phyloP scores from a whole-genome alignment of 2,797 vertebrate genomes.

The Labroides dimidiatus region DNA sequence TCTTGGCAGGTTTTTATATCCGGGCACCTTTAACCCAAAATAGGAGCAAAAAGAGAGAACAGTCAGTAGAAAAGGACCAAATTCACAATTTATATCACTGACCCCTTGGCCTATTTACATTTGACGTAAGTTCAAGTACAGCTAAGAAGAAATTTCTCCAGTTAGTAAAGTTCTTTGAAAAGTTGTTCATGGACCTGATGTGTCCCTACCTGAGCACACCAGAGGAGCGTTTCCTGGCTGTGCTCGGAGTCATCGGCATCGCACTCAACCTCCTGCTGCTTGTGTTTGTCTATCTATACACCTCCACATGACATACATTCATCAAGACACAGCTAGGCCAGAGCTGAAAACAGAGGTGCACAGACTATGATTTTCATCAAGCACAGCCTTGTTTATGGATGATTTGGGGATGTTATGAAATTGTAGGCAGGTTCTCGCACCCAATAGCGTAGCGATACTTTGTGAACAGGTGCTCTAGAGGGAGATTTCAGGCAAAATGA shows the following conservation, averaged over 20 bases:
- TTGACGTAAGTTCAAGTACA: slow-evolving; percentile 15
- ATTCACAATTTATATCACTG: slow-evolving; percentile 11
- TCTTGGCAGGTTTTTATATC: neutral
- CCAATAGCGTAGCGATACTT: neutral
- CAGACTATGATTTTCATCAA: neutral
- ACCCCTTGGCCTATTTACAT: neutral
- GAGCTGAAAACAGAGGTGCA: neutral
- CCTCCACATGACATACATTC: slow-evolving; percentile 58
- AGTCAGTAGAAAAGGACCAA: neutral
- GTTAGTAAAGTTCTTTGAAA: slow-evolving; percentile 6
- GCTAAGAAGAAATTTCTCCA: slow-evolving; percentile 13
- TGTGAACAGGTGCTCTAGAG: neutral
- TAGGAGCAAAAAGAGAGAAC: too few species aligned
- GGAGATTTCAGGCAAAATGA: neutral
- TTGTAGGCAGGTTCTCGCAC: neutral
- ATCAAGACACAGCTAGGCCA: neutral
- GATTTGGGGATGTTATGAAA: neutral
- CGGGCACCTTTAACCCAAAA: slow-evolving; percentile 14
- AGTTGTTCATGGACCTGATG: slow-evolving; percentile 69
- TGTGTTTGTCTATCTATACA: slow-evolving; percentile 77
- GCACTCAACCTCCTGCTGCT: slow-evolving; percentile 77
- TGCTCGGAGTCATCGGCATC: slow-evolving; percentile 77
- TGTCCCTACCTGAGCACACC: slow-evolving; percentile 73
- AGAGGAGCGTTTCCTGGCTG: slow-evolving; percentile 80
- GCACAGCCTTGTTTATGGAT: neutral